phyloP scores from a whole-genome alignment of 2,797 vertebrate genomes.

The Lindbergichthys nudifrons region DNA sequence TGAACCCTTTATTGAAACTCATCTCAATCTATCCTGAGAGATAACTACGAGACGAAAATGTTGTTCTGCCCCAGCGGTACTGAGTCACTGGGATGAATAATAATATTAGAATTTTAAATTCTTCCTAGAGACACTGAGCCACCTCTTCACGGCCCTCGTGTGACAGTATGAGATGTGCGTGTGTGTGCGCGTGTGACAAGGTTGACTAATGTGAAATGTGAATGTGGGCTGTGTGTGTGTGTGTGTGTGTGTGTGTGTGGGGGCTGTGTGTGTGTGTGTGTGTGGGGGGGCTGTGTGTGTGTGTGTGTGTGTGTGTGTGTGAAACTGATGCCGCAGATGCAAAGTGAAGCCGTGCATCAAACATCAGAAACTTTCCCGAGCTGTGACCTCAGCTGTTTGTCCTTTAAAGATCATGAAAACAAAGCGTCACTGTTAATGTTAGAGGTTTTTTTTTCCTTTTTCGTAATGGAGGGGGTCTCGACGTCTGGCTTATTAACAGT shows the following conservation, averaged over 20 bases:
- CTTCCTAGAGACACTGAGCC: slow-evolving; percentile 41
- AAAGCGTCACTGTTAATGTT: not conserved
- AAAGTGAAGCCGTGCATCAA: slow-evolving; percentile 18
- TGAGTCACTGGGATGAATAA: slow-evolving; percentile 54
- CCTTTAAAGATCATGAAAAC: slow-evolving; percentile 29
- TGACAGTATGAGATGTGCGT: slow-evolving; percentile 31
- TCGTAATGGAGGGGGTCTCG: not conserved
- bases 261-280: too few species aligned
- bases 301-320: too few species aligned
- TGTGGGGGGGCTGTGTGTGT: too few species aligned
- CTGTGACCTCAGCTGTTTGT: slow-evolving; percentile 6
- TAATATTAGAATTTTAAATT: slow-evolving; percentile 50
- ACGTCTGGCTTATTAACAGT: slow-evolving; percentile 39
- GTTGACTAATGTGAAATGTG: slow-evolving; percentile 62
- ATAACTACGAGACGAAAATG: slow-evolving; percentile 32
- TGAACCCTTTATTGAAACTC: slow-evolving; percentile 36
- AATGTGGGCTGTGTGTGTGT: slow-evolving; percentile 59
- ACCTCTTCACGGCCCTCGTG: slow-evolving; percentile 37
- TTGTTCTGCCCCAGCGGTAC: slow-evolving; percentile 43
- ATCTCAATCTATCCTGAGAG: slow-evolving; percentile 41
- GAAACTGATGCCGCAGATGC: slow-evolving; percentile 60
- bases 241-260: too few species aligned
- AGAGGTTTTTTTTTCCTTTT: not conserved
- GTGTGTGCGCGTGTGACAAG: slow-evolving; percentile 25
- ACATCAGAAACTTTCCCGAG: slow-evolving; percentile 20